Conservation (phyloP, 2,888 invertebrate genomes). For the Pogonocherus hispidulus region DNA sequence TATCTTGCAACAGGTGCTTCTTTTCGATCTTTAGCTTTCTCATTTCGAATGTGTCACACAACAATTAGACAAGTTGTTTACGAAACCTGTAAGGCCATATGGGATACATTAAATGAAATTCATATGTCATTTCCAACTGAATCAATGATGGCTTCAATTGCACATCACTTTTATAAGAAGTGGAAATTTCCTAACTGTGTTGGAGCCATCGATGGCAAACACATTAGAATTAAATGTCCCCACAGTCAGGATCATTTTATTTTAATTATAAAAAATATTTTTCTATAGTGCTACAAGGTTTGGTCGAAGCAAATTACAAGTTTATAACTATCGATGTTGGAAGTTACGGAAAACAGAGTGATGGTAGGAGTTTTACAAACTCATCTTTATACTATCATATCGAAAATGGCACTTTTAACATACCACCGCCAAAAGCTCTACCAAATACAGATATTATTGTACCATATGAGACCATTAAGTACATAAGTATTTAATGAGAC, state of each 20-base stretch:
- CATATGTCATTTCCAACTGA: neutral
- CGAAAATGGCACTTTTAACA: neutral
- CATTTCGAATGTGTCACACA: neutral
- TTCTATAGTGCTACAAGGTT: too few relatives aligned
- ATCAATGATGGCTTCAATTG: neutral
- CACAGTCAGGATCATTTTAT: neutral
- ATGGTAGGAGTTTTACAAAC: neutral
- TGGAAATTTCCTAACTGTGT: constrained; percentile 11
- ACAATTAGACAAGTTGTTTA: neutral
- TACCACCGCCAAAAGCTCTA: neutral
- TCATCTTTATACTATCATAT: neutral
- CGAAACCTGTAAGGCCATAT: neutral
- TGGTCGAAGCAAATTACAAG: too few relatives aligned
- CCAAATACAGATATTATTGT: neutral
- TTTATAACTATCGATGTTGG: neutral
- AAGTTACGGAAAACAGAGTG: constrained; percentile 5
- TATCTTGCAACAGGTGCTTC: neutral
- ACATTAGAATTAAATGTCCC: neutral
- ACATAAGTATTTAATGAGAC: neutral
- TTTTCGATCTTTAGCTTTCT: neutral
- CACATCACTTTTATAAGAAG: neutral
- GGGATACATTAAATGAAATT: neutral
- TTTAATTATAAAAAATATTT: too few relatives aligned
- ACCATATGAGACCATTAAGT: neutral
- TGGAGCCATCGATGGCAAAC: neutral